Conservation (phyloP, 2,888 invertebrate genomes). For the Drosophila pseudotakahashii region DNA sequence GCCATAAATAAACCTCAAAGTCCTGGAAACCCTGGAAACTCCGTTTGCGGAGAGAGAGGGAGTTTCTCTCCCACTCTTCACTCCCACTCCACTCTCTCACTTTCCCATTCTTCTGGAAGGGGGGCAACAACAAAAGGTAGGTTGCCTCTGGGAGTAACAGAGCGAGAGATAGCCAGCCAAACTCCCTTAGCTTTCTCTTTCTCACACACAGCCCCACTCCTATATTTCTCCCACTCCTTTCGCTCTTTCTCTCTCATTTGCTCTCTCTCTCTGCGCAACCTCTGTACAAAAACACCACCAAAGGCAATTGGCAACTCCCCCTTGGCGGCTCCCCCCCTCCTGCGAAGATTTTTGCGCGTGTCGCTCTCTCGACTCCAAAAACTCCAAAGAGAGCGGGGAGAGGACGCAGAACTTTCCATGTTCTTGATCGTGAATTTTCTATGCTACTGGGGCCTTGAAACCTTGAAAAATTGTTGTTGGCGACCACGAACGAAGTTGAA, state of each 20-base stretch:
- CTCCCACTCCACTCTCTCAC: conserved; percentile 11
- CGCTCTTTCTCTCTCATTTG: conserved; percentile 13
- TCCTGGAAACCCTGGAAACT: conserved; percentile 50
- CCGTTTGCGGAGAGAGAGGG: conserved; percentile 1
- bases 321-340: conserved; percentile 27
- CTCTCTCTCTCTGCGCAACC: conserved; percentile 65
- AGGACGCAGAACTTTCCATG: conserved; percentile 78
- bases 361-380: conserved; percentile 63
- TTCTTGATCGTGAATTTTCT: conserved; percentile 84
- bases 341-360: conserved; percentile 63
- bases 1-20: conserved; percentile 78
- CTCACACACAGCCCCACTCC: conserved; percentile 1
- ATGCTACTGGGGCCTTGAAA: conserved; percentile 83
- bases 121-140: conserved; percentile 35
- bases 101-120: conserved; percentile 12
- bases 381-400: conserved; percentile 16
- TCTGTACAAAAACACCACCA: conserved; percentile 64
- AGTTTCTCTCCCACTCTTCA: conserved; percentile 3
- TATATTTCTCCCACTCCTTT: conserved; percentile 12
- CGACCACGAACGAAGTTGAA: conserved; percentile 7
- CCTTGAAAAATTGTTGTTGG: conserved; percentile 70
- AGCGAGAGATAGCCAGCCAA: conserved; percentile 9
- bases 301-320: conserved; percentile 62
- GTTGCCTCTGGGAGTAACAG: conserved; percentile 2
- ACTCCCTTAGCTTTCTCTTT: conserved; percentile 27